phyloP scores from a whole-genome alignment of 2,113 vertebrate species.

The Danionella cerebrum region DNA sequence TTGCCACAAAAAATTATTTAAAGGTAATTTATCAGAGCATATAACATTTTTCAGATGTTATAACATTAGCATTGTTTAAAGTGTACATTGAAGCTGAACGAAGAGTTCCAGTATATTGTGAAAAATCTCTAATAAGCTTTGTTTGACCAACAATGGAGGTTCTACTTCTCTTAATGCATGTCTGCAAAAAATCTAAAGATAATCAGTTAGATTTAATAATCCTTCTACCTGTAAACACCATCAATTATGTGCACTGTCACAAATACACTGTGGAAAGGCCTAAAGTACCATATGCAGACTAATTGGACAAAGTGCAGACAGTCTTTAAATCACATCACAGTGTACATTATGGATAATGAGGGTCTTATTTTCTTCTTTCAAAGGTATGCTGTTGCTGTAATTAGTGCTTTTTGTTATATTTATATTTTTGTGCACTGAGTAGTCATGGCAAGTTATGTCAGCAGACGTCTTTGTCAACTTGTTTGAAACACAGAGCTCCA shows the following conservation, averaged over 20 bases:
- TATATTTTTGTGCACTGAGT: conserved; percentile 39
- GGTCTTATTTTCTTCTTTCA: conserved; percentile 43
- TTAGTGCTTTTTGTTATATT: conserved; percentile 54
- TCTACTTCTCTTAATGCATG: neutral
- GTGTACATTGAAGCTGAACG: neutral
- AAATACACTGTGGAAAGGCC: conserved; percentile 37
- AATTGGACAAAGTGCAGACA: conserved; percentile 52
- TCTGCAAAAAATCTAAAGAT: conserved; percentile 18
- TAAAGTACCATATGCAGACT: conserved; percentile 31
- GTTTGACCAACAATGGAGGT: conserved; percentile 23
- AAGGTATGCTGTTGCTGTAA: conserved; percentile 51
- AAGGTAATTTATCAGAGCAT: too few relatives aligned
- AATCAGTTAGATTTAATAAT: conserved; percentile 17
- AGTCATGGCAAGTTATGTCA: neutral
- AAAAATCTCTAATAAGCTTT: neutral
- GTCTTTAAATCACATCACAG: conserved; percentile 59
- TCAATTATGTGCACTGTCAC: conserved; percentile 2
- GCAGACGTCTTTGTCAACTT: conserved; percentile 16
- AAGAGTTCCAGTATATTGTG: neutral
- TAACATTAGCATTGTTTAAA: too few relatives aligned
- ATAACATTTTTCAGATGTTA: too few relatives aligned
- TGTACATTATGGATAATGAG: conserved; percentile 49
- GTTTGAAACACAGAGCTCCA: conserved; percentile 16
- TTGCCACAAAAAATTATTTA: too few relatives aligned
- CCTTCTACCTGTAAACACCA: neutral